Base-by-base conservation (phyloP, 2,888 invertebrate genomes). In the Lymantria dispar region DNA sequence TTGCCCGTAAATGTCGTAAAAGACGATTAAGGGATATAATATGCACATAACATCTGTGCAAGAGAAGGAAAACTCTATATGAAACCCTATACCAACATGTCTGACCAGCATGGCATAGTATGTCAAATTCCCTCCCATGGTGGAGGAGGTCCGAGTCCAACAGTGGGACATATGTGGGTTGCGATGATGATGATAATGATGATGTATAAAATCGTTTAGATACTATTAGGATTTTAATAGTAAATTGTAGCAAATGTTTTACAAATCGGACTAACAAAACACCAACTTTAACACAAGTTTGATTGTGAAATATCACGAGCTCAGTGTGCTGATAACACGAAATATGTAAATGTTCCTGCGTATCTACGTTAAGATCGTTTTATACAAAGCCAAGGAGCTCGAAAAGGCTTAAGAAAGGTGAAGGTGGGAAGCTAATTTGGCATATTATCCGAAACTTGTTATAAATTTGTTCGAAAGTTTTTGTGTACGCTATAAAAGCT, bases 401-500 rank as follows among this genome's bases (percentile, higher is more conserved):
- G 44, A 40, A 54, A 48, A 53, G 39, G 40, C 43, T 55, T 54
- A 41, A 54, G 47, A 53, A 57, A 53, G 54, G 47, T 45, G 47
- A 56, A 68, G 58, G 57, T 61, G 47, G 37, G 39, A 58, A 63
- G 60, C 57, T 60, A 64, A 71, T 62, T 60, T 56, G 50, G 52
- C 58, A 59, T 58, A 72, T 54, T 69, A 68, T 56, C 47, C 56
- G 51, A 57, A 10, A 61, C 60, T 68, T 54, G 59, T 68, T 72
- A 66, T 62, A 54, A 58, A 60, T 68, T 66, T 62, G 51, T 54
- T 43, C 44, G 43, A 38, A 70, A 66, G 54, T 67, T 68, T 70
- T 62, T 62, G 38, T 47, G 56, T 56, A 61, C 43, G 60, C 54
- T 14, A 40, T 50, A 53, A 59, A 48, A 45, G 37, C 48, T 45